phyloP scores from a whole-genome alignment of 2,797 vertebrate species.

The Chromobotia macracanthus region DNA sequence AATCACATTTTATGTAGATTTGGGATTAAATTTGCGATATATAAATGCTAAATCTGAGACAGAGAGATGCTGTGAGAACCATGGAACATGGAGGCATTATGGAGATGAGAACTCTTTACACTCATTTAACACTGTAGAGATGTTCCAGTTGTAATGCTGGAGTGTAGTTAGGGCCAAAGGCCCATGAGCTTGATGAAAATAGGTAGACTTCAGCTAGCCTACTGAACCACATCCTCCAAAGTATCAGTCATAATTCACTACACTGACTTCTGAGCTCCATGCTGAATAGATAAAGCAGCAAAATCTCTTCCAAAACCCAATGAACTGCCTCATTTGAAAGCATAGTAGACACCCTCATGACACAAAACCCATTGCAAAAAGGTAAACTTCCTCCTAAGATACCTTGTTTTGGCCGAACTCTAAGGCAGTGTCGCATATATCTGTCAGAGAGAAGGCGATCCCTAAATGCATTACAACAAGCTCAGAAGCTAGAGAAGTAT shows the following conservation, averaged over 20 bases:
- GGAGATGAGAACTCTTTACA: conserved; percentile 42
- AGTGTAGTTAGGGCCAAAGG: conserved; percentile 40
- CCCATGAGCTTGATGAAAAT: conserved; percentile 44
- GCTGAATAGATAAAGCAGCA: conserved; percentile 8
- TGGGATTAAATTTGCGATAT: not conserved
- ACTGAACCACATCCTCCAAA: conserved; percentile 29
- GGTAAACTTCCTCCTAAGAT: too few relatives aligned
- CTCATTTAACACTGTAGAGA: conserved; percentile 47
- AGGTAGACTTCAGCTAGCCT: conserved; percentile 41
- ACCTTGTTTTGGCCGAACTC: too few relatives aligned
- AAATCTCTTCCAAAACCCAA: not conserved
- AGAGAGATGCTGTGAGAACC: not conserved
- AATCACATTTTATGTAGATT: too few relatives aligned
- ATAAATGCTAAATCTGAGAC: too few relatives aligned
- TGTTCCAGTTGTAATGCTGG: conserved; percentile 42
- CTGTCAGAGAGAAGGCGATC: too few relatives aligned
- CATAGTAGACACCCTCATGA: not conserved
- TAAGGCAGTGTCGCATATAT: too few relatives aligned
- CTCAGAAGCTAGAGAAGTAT: too few relatives aligned
- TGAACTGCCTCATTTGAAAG: not conserved
- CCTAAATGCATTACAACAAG: too few relatives aligned
- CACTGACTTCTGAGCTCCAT: not conserved
- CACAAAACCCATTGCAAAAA: too few relatives aligned
- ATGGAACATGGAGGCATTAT: conserved; percentile 41
- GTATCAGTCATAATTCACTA: conserved; percentile 35